Conservation (phyloP, 2,888 invertebrate species). For the Lissocephala sabroskyi region DNA sequence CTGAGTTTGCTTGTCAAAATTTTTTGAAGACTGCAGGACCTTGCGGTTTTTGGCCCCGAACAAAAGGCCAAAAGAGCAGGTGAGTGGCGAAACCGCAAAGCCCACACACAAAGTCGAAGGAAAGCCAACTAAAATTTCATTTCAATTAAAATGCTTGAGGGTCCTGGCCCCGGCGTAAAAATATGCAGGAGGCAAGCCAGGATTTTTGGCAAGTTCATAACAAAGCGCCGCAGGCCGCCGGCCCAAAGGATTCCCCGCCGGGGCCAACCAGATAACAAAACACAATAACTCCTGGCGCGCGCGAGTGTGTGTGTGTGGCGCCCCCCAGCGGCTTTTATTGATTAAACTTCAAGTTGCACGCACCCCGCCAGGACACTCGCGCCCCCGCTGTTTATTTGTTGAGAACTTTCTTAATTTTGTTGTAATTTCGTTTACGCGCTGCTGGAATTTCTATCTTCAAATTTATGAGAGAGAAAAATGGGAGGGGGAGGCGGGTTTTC, state of each 20-base stretch:
- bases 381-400: conserved; percentile 25
- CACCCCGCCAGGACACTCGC: conserved; percentile 35
- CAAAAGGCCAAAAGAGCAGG: neutral
- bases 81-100: too few species aligned
- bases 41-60: conserved; percentile 5
- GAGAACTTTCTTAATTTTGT: conserved; percentile 60
- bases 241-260: neutral
- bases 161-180: conserved; percentile 34
- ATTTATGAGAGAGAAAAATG: conserved; percentile 47
- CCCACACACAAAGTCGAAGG: too few species aligned
- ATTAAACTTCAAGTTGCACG: conserved; percentile 61
- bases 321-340: conserved; percentile 57
- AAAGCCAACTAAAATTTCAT: conserved; percentile 43
- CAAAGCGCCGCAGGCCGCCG: conserved; percentile 41
- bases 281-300: conserved; percentile 34
- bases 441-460: conserved; percentile 65
- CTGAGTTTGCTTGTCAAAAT: conserved; percentile 10
- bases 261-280: conserved; percentile 22
- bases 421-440: conserved; percentile 61
- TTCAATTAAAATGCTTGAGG: conserved; percentile 60
- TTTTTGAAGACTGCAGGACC: conserved; percentile 10
- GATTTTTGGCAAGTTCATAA: conserved; percentile 39
- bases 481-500: neutral
- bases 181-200: too few species aligned
- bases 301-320: conserved; percentile 7